Percentiles rank a stretch among this genome's conserved stretches.
Evolutionary conservation across 1,140 invertebrate species (phyloP).

Genomic region (Cotesia typhae): DNA sequence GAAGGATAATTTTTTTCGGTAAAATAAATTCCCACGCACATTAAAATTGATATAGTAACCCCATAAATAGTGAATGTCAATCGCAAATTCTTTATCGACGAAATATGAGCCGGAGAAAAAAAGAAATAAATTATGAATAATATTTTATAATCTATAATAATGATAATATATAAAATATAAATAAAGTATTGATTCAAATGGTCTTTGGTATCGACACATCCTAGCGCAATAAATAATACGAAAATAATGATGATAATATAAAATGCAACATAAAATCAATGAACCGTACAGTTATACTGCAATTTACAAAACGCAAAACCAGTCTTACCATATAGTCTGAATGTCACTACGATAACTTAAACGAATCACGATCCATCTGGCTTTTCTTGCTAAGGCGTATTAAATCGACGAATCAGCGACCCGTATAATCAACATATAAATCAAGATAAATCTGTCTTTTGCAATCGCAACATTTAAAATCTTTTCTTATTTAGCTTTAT

Average conservation of each 20-base stretch:
- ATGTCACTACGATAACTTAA: slow-evolving; percentile 32
- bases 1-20: not conserved
- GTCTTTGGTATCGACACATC: slow-evolving; percentile 6
- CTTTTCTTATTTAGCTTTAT: slow-evolving; percentile 15
- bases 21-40: slow-evolving; percentile 17
- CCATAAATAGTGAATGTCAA: slow-evolving; percentile 24
- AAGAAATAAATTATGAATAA: not conserved
- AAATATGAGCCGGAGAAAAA: slow-evolving; percentile 4
- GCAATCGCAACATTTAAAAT: slow-evolving; percentile 27
- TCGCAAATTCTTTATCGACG: slow-evolving; percentile 14
- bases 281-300: slow-evolving; percentile 30
- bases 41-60: slow-evolving; percentile 13
- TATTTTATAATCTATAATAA: not conserved
- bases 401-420: slow-evolving; percentile 28
- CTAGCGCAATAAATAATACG: slow-evolving; percentile 4
- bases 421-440: slow-evolving; percentile 33
- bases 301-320: slow-evolving; percentile 33
- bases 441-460: slow-evolving; percentile 33
- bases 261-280: slow-evolving; percentile 27
- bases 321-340: slow-evolving; percentile 26
- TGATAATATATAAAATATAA: not conserved
- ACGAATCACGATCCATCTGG: slow-evolving; percentile 30
- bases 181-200: slow-evolving; percentile 7
- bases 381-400: slow-evolving; percentile 21
- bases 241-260: slow-evolving; percentile 3